A percentile compares a stretch with the other conserved stretches of the same genome.
phyloP scores from a whole-genome alignment of 2,888 invertebrate species.

The Dione vanillae region DNA sequence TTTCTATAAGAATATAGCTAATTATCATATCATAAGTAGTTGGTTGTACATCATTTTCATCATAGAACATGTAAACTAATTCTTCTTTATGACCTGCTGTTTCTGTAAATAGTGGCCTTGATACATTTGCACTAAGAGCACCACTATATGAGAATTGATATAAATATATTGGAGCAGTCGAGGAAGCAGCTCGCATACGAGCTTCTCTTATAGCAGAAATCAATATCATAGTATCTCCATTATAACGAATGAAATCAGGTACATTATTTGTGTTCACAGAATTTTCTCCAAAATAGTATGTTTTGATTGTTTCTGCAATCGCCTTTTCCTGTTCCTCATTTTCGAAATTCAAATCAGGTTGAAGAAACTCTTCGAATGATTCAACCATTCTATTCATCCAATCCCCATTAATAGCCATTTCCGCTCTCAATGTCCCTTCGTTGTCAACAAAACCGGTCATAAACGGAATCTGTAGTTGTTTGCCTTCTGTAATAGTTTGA shows the following conservation, averaged over 20 bases:
- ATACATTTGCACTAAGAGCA: constrained; percentile 59
- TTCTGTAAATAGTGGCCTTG: constrained; percentile 58
- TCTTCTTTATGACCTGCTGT: constrained; percentile 72
- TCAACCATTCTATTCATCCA: constrained; percentile 70
- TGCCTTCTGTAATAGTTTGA: constrained; percentile 57
- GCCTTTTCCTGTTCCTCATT: constrained; percentile 53
- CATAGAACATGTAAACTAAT: constrained; percentile 67
- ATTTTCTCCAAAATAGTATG: constrained; percentile 61
- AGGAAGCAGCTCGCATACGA: constrained; percentile 55
- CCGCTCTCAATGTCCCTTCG: constrained; percentile 71
- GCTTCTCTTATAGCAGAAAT: constrained; percentile 70
- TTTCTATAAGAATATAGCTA: constrained; percentile 65
- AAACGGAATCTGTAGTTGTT: constrained; percentile 65
- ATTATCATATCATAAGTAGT: constrained; percentile 58
- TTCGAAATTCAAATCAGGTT: constrained; percentile 66
- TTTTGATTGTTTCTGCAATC: constrained; percentile 57
- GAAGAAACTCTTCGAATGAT: constrained; percentile 67
- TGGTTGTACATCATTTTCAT: constrained; percentile 45
- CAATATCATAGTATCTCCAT: constrained; percentile 73
- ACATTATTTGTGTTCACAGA: constrained; percentile 52
- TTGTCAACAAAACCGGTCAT: constrained; percentile 72
- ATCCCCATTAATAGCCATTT: constrained; percentile 59
- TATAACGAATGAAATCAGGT: constrained; percentile 62
- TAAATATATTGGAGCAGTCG: constrained; percentile 59
- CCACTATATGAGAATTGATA: constrained; percentile 78